Conservation (phyloP, 2,113 vertebrate genomes). For the Orthonyx spaldingii region DNA sequence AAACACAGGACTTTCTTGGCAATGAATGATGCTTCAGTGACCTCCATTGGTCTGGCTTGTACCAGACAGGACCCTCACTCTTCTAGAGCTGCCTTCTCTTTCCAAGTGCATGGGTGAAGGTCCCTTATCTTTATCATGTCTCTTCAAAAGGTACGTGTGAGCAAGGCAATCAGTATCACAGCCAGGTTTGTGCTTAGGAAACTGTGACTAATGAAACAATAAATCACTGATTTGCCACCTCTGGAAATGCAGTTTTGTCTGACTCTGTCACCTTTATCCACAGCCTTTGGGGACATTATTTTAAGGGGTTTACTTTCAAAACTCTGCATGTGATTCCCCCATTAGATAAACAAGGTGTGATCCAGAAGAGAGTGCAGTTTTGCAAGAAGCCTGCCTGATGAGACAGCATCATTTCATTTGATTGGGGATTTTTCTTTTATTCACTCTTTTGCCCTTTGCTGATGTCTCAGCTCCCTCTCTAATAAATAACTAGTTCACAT, state of each 20-base stretch:
- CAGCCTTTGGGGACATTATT: not conserved
- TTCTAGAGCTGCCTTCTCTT: not conserved
- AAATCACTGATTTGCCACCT: conserved; percentile 10
- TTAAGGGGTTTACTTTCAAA: not conserved
- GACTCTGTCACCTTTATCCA: not conserved
- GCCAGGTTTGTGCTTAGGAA: conserved; percentile 4
- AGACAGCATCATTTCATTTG: not conserved
- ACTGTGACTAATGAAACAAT: conserved; percentile 18
- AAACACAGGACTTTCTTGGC: not conserved
- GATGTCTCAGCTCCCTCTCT: conserved; percentile 8
- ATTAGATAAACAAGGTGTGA: not conserved
- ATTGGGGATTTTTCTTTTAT: not conserved
- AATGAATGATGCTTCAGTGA: not conserved
- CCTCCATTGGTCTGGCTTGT: not conserved
- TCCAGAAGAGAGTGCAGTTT: not conserved
- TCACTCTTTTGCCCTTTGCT: not conserved
- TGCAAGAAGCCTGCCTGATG: not conserved
- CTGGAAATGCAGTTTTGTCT: not conserved
- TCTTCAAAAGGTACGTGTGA: conserved; percentile 27
- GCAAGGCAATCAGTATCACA: not conserved
- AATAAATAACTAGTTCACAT: conserved; percentile 44
- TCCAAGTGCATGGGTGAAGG: not conserved
- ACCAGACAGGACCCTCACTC: not conserved
- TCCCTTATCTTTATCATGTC: conserved; percentile 37
- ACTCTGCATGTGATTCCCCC: not conserved